Evolutionary conservation across 2,797 vertebrate genomes (phyloP), one percentile per base, ranked within the genome.

Genomic region (Alfaro cultratus): DNA sequence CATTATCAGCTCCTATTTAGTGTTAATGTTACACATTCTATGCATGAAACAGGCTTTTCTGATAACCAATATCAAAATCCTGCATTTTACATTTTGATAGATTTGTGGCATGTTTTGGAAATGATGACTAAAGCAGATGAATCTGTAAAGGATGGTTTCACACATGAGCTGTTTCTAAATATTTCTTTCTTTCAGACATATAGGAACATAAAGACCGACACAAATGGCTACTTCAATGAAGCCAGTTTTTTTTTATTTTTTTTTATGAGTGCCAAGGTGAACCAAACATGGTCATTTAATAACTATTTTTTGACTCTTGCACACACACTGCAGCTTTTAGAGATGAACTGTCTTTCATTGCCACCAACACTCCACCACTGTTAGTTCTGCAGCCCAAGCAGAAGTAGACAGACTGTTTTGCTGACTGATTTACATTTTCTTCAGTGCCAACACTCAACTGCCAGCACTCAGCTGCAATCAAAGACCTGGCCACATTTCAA

Each of bases 401-500:
- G 79, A 74, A 10, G 23, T 39, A 60, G 23, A 60, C 82, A 76
- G 76, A 80, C 53, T 49, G 34, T 71, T 70, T 70, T 80, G 77
- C 86, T 75, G 77, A 83, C 73, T 83, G 81, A 88, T 85, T 70
- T 74, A 60, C 47, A 23, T 62, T 70, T 67, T 34, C 43, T 78
- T 60, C 41, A 5, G 46, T 78, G 84, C 80, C 86, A 89, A 77
- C 18, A 79, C 11, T 29, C n/a, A 68, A 34, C 21, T 78, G 77
- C 80, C 84, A 92, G 62, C 81, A 74, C 72, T 85, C 77, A 39
- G 73, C 73, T 81, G 79, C 76, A 84, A 85, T 89, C 68, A 71
- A 76, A 78, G 76, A 85, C 78, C 89, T 89, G 89, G 88, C 88
- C 21, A 29, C 31, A 39, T 64, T 86, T 90, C 82, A 87, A 75